Evolutionary conservation across 1,140 invertebrate genomes (phyloP).

Genomic region (Euborellia annulipes): DNA sequence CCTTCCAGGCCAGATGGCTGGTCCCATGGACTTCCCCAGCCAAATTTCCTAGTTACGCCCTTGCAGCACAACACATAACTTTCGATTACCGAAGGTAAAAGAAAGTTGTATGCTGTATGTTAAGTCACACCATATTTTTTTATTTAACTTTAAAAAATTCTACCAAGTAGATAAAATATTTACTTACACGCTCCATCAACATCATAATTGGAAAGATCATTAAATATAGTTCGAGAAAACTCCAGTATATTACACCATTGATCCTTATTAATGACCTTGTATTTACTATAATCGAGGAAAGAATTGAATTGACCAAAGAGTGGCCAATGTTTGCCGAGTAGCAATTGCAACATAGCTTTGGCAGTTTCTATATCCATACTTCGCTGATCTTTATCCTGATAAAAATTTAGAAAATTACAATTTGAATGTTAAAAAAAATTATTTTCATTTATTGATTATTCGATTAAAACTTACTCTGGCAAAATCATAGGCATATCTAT

Average conservation of each 20-base stretch:
- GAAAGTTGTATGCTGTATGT: too few relatives aligned
- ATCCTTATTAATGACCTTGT: conserved; percentile 90
- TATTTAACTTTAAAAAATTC: too few relatives aligned
- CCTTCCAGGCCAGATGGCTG: too few relatives aligned
- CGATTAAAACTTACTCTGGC: conserved; percentile 57
- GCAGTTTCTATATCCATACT: conserved; percentile 86
- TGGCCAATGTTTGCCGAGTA: conserved; percentile 73
- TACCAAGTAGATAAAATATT: too few relatives aligned
- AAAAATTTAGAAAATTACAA: conserved; percentile 7
- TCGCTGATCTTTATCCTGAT: conserved; percentile 81
- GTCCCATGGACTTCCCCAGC: too few relatives aligned
- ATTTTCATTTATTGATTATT: too few relatives aligned
- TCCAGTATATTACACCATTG: conserved; percentile 92
- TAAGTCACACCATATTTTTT: too few relatives aligned
- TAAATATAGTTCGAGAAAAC: conserved; percentile 72
- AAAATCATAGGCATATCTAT: conserved; percentile 91
- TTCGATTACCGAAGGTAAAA: too few relatives aligned
- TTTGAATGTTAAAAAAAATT: background rate
- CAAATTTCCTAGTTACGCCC: too few relatives aligned
- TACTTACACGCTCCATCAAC: conserved; percentile 88
- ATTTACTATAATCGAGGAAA: conserved; percentile 78
- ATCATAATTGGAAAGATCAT: conserved; percentile 77
- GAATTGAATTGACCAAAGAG: conserved; percentile 65
- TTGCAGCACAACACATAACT: too few relatives aligned
- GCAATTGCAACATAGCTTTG: conserved; percentile 71